These are phyloP conservation scores for Exephanes ischioxanthus DNA, from an alignment of 2,888 invertebrate genomes.

Conservation along the genomic window DNA sequence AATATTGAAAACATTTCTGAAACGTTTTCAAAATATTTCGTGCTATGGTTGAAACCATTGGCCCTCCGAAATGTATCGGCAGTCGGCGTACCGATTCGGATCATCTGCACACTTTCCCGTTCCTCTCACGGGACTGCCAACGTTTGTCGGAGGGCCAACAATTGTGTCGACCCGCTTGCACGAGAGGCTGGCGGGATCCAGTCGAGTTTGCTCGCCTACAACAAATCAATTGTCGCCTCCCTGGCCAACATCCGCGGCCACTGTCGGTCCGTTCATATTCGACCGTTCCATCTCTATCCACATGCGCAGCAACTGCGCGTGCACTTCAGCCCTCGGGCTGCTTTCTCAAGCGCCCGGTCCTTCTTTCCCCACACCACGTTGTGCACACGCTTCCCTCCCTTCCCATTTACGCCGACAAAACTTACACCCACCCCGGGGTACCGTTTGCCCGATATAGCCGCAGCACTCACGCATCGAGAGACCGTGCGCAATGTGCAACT, in stretches of 20 bases:
- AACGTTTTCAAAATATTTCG: too few relatives aligned
- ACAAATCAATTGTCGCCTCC: conserved; percentile 75
- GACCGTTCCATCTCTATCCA: conserved; percentile 17
- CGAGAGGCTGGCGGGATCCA: neutral
- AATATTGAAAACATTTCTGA: too few relatives aligned
- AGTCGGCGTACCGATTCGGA: too few relatives aligned
- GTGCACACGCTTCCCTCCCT: neutral
- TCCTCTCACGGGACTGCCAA: too few relatives aligned
- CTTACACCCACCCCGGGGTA: conserved; percentile 19
- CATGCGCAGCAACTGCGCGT: conserved; percentile 4
- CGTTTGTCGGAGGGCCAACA: too few relatives aligned
- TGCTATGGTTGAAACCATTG: too few relatives aligned
- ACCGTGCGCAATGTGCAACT: conserved; percentile 36
- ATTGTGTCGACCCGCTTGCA: too few relatives aligned
- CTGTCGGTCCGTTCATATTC: conserved; percentile 42
- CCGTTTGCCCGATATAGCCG: neutral
- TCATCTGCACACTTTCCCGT: too few relatives aligned
- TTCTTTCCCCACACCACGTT: conserved; percentile 15
- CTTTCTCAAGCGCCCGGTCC: neutral
- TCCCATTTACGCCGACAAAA: conserved; percentile 36
- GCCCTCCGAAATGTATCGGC: too few relatives aligned
- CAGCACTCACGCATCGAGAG: conserved; percentile 16
- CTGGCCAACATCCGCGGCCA: conserved; percentile 34
- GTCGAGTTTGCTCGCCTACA: conserved; percentile 65
- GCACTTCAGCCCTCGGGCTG: conserved; percentile 16